Base-by-base conservation (phyloP, 2,113 vertebrate species). In the Xiphias gladius region DNA sequence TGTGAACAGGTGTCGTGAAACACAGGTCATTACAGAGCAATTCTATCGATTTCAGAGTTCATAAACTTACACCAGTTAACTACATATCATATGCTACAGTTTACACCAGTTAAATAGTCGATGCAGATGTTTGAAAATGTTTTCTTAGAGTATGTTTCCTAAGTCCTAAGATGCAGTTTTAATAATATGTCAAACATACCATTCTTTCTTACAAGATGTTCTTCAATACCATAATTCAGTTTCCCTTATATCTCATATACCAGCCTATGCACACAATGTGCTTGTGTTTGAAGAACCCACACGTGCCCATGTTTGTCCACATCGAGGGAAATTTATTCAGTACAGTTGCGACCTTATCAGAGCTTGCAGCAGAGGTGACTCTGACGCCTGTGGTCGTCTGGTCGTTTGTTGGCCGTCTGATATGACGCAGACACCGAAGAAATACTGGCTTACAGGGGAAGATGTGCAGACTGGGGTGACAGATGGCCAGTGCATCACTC, bases 271-370 rank as follows among this genome's bases (percentile, higher is more conserved):
- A 50, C 48, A 50, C 48, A 50, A 50, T 50, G 48, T 2, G 19
- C 48, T 50, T 20, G 19, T 65, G 19, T 76, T 65, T 80, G 50
- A 73, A 35, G 62, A 78, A 70, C 24, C 16, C 14, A 35, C 24
- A 28, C 5, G 17, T 0, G 28, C 30, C 24, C 50, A 26, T 35
- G 19, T 37, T 72, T 52, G 19, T 37, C 24, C n/a, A 5, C 24
- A 43, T 76, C 63, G 43, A 24, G 22, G 58, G 19, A 70, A 66
- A 75, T 65, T 5, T 48, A 68, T 66, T 63, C 24, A 30, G 19
- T n/a, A 55, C 22, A 61, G 28, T 61, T 71, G 55, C 46, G 76
- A 22, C 16, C 35, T 84, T 85, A 85, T 86, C 82, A 73, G 69
- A 8, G 5, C 22, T 17, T 1, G 55, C 80, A 86, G 82, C 35